Conservation (phyloP, 2,888 invertebrate species). For the Andrena flavipes region DNA sequence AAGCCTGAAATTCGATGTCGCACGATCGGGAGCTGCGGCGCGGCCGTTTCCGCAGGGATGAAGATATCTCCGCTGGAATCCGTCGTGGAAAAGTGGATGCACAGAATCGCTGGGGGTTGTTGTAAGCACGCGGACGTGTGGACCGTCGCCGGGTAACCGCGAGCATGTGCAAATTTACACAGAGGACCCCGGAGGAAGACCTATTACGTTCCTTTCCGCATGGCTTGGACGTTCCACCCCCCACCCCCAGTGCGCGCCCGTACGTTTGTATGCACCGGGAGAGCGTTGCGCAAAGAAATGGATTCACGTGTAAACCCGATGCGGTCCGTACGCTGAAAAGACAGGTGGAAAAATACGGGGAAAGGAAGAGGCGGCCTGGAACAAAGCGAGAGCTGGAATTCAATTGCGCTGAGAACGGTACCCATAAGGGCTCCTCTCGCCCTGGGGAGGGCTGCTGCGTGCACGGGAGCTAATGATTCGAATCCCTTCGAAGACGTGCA, state of each 20-base stretch:
- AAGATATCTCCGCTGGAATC: slow-evolving; percentile 56
- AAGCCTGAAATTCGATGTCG: slow-evolving; percentile 49
- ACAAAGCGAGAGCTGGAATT: slow-evolving; percentile 22
- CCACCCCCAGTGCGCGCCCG: background rate
- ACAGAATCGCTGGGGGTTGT: slow-evolving; percentile 45
- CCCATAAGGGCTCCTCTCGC: background rate
- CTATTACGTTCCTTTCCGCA: slow-evolving; percentile 70
- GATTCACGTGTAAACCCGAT: slow-evolving; percentile 39
- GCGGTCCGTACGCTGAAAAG: slow-evolving; percentile 27
- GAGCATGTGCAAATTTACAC: slow-evolving; percentile 74
- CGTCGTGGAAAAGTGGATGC: slow-evolving; percentile 53
- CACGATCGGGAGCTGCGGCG: slow-evolving; percentile 23
- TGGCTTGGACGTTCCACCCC: background rate
- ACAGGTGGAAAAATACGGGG: slow-evolving; percentile 39
- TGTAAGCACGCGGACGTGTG: slow-evolving; percentile 50
- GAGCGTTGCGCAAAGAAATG: slow-evolving; percentile 38
- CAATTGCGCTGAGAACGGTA: slow-evolving; percentile 20
- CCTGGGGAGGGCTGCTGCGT: slow-evolving; percentile 1
- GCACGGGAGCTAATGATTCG: background rate
- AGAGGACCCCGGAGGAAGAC: slow-evolving; percentile 64
- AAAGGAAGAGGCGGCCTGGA: slow-evolving; percentile 25
- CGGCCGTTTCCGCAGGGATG: slow-evolving; percentile 24
- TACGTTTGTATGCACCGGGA: background rate
- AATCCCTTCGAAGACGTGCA: background rate
- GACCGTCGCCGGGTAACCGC: slow-evolving; percentile 62